Conservation (phyloP, 2,888 invertebrate genomes). For the Drosophila sordidapex region DNA sequence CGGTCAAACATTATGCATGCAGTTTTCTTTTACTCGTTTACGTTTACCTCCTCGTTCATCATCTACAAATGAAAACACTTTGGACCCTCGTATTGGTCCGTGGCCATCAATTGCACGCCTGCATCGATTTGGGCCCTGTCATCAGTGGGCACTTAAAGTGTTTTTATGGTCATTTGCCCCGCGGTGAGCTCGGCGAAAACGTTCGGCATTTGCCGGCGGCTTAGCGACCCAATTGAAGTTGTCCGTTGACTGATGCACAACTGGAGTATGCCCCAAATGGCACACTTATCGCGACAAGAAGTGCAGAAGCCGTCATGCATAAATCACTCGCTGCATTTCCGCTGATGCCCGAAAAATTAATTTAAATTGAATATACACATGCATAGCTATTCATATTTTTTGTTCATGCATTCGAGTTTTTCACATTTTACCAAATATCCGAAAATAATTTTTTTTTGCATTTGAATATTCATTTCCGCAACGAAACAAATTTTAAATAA, state of each 20-base stretch:
- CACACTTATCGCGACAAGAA: slow-evolving; percentile 56
- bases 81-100: slow-evolving; percentile 8
- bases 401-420: slow-evolving; percentile 6
- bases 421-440: slow-evolving; percentile 2
- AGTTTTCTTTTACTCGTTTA: slow-evolving; percentile 48
- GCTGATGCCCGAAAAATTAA: slow-evolving; percentile 26
- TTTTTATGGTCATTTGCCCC: slow-evolving; percentile 19
- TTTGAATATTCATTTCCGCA: not conserved
- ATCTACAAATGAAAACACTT: slow-evolving; percentile 60
- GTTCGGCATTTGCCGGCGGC: slow-evolving; percentile 20
- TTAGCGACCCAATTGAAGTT: slow-evolving; percentile 26
- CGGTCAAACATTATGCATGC: slow-evolving; percentile 57
- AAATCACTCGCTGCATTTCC: slow-evolving; percentile 56
- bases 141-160: slow-evolving; percentile 15
- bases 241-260: slow-evolving; percentile 18
- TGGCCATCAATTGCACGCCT: slow-evolving; percentile 49
- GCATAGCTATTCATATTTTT: not conserved
- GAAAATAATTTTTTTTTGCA: not conserved
- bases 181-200: slow-evolving; percentile 22
- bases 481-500: not conserved
- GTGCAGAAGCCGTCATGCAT: slow-evolving; percentile 31
- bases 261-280: not conserved
- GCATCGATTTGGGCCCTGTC: slow-evolving; percentile 1
- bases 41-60: slow-evolving; percentile 37
- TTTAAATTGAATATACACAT: slow-evolving; percentile 23